A percentile compares a stretch with the other conserved stretches of the same genome.
phyloP scores from a whole-genome alignment of 2,113 vertebrate species.

The Gobio gobio region DNA sequence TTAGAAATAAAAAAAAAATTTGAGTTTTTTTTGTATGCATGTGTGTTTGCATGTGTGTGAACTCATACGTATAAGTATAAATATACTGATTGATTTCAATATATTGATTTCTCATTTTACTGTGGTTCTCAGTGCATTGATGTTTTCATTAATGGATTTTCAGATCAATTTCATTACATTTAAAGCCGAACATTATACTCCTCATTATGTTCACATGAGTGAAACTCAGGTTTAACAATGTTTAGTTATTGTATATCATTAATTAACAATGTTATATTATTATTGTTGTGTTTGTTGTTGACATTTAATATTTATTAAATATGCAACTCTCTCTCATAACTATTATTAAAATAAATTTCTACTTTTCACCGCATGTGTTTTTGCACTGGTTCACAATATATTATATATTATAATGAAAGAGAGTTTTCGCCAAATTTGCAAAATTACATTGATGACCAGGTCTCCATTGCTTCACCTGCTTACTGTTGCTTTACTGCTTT shows the following conservation, averaged over 20 bases:
- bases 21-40: background rate
- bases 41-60: background rate
- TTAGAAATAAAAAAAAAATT: background rate
- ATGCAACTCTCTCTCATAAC: background rate
- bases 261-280: background rate
- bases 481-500: background rate
- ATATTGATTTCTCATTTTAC: conserved; percentile 5
- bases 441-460: background rate
- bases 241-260: background rate
- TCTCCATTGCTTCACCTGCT: background rate
- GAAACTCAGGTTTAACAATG: background rate
- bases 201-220: background rate
- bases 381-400: background rate
- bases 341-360: background rate
- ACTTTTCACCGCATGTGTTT: background rate
- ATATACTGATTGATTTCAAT: background rate
- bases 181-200: background rate
- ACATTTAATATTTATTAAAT: background rate
- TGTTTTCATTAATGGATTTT: conserved; percentile 6
- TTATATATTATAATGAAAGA: background rate
- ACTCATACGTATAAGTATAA: background rate
- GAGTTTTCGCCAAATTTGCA: background rate
- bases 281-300: background rate
- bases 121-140: conserved; percentile 11
- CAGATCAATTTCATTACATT: background rate